Conservation (phyloP, 2,113 vertebrate genomes). For the Corythornis vintsioides region DNA sequence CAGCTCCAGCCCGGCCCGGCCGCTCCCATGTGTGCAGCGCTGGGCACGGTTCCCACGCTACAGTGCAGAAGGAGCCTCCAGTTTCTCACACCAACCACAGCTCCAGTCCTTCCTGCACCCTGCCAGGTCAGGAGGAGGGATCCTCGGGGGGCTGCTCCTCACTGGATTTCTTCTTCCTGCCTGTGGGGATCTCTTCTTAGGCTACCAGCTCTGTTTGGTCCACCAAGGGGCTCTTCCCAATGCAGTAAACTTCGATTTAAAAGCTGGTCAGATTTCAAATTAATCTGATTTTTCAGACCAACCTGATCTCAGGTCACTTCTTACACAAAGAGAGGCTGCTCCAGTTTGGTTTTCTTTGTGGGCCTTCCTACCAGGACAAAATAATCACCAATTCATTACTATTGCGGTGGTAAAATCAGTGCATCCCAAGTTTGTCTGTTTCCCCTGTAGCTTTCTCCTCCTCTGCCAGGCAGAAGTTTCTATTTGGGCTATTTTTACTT, state of each 20-base stretch:
- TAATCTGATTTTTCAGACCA: background rate
- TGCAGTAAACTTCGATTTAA: rapidly evolving
- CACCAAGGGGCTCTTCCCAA: background rate
- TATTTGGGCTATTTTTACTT: background rate
- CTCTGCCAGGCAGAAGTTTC: background rate
- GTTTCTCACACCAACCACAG: slow-evolving; percentile 35
- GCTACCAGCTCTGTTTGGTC: rapidly evolving
- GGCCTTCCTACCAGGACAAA: background rate
- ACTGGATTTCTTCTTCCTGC: background rate
- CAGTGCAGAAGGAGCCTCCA: background rate
- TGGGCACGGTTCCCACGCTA: slow-evolving; percentile 56
- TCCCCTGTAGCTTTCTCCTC: background rate
- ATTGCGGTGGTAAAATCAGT: background rate
- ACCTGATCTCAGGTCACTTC: background rate
- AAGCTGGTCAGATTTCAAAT: background rate
- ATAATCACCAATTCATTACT: background rate
- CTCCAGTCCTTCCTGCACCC: background rate
- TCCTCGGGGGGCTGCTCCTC: background rate
- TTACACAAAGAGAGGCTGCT: background rate
- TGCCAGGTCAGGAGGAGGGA: background rate
- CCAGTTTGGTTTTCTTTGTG: background rate
- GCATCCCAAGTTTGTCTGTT: background rate
- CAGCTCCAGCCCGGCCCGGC: background rate
- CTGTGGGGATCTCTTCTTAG: background rate
- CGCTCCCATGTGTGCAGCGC: background rate